These are phyloP conservation scores for Yponomeuta plumbellus DNA, from an alignment of 2,888 invertebrate species.

Conservation along the genomic window DNA sequence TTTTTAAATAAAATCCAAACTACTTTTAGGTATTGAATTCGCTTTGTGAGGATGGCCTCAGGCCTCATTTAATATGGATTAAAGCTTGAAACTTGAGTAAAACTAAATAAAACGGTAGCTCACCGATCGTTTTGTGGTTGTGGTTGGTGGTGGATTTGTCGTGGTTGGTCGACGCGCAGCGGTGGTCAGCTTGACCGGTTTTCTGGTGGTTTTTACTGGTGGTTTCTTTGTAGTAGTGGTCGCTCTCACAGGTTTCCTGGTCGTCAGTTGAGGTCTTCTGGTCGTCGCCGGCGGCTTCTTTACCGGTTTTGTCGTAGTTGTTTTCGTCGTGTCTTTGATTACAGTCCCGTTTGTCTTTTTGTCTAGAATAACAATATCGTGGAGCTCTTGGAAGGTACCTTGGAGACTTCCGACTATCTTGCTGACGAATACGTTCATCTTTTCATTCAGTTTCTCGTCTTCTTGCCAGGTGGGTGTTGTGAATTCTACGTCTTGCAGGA, in stretches of 20 bases:
- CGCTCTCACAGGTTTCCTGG: conserved; percentile 55
- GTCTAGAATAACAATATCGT: conserved; percentile 81
- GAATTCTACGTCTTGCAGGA: conserved; percentile 77
- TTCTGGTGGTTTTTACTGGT: conserved; percentile 54
- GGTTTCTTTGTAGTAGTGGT: conserved; percentile 61
- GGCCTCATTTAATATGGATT: too few relatives aligned
- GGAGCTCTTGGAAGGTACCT: conserved; percentile 87
- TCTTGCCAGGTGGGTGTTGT: conserved; percentile 86
- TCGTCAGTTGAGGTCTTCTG: conserved; percentile 61
- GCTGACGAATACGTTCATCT: conserved; percentile 88
- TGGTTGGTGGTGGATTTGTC: conserved; percentile 18
- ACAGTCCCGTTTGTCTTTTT: conserved; percentile 60
- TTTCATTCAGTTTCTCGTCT: conserved; percentile 84
- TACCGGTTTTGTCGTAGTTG: conserved; percentile 55
- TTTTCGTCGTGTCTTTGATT: conserved; percentile 37
- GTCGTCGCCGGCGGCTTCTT: conserved; percentile 53
- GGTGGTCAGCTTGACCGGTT: conserved; percentile 54
- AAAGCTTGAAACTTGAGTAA: too few relatives aligned
- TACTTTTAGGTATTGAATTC: too few relatives aligned
- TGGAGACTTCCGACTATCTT: conserved; percentile 90
- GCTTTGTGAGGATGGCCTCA: too few relatives aligned
- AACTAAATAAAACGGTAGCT: conserved; percentile 25
- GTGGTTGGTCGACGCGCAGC: conserved; percentile 36
- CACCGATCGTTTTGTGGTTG: conserved; percentile 57
- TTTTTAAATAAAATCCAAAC: too few relatives aligned